Evolutionary conservation across 2,797 vertebrate species (phyloP), one percentile per base, ranked within the genome.

Genomic region (Gastrophryne carolinensis): DNA sequence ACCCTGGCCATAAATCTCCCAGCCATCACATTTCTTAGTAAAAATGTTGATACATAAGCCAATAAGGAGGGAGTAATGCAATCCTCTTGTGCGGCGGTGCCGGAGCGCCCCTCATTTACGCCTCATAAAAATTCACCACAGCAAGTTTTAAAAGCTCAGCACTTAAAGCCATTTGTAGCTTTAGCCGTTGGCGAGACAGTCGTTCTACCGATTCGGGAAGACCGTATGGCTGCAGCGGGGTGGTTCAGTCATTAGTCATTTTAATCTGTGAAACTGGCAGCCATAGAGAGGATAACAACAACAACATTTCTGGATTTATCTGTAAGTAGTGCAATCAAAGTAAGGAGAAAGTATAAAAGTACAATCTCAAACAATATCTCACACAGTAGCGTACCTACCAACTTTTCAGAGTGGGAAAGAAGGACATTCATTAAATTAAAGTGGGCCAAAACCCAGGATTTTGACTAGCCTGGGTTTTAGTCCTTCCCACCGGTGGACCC

Each of bases 101-200:
- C 29, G 73, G 23, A 37, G 47, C 37, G n/a, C n/a, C 44, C 44
- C 66, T 62, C 73, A 69, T 53, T 76, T 69, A 44, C 57, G 21
- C 34, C 26, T 39, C 56, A 54, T 76, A 69, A 54, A 69, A 62
- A 76, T 69, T 44, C 65, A 62, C 57, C 61, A 62, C 63, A 44
- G 32, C 10, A 24, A 10, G 37, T 68, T 64, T 71, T 71, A 56
- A 71, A 49, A 50, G 29, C 35, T 56, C 49, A 49, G 67, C 66
- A 64, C 49, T 71, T 56, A 63, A 56, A 70, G 47, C 21, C 29
- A 23, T 56, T 71, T 64, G 67, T 71, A 37, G 15, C 34, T 70
- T 64, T 53, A 56, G 66, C 74, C 34, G 21, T 23, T 57, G 74
- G 60, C 60, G 37, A 65, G 34, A 21, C 26, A n/a, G 47, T 50